A percentile compares a stretch with the other conserved stretches of the same genome.
These are phyloP conservation scores for Stegodyphus mimosarum DNA, from an alignment of 1,140 invertebrate species.

Conservation along the genomic window DNA sequence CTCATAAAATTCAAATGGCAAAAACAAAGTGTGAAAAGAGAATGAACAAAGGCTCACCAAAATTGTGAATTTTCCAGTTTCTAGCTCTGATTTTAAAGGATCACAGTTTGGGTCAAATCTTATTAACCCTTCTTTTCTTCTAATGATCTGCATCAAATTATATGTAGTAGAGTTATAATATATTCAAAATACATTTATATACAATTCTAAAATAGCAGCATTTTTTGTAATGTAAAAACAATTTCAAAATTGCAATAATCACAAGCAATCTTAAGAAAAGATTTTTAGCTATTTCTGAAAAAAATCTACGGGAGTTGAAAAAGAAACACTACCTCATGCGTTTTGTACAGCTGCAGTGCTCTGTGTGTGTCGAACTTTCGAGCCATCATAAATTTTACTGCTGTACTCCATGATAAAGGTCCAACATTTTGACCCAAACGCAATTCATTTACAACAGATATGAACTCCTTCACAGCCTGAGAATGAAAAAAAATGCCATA, in stretches of 20 bases:
- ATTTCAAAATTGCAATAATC: too few species aligned
- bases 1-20: not conserved
- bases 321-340: constrained; percentile 78
- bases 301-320: not conserved
- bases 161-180: too few species aligned
- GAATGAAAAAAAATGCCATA: constrained; percentile 12
- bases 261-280: not conserved
- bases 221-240: too few species aligned
- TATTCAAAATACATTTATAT: too few species aligned
- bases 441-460: constrained; percentile 64
- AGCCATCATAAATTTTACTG: constrained; percentile 94
- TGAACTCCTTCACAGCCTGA: constrained; percentile 63
- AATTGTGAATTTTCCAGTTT: constrained; percentile 96
- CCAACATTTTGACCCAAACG: constrained; percentile 62
- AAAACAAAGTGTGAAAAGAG: not conserved
- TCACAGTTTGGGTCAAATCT: constrained; percentile 83
- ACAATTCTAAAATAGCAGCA: too few species aligned
- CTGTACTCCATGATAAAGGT: constrained; percentile 79
- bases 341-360: constrained; percentile 87
- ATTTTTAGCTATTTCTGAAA: not conserved
- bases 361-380: constrained; percentile 93
- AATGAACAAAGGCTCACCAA: constrained; percentile 78
- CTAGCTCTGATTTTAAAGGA: constrained; percentile 85
- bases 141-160: constrained; percentile 71
- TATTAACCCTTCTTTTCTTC: constrained; percentile 85